These are phyloP conservation scores for Formica aserva DNA, from an alignment of 2,888 invertebrate genomes.

Conservation along the genomic window DNA sequence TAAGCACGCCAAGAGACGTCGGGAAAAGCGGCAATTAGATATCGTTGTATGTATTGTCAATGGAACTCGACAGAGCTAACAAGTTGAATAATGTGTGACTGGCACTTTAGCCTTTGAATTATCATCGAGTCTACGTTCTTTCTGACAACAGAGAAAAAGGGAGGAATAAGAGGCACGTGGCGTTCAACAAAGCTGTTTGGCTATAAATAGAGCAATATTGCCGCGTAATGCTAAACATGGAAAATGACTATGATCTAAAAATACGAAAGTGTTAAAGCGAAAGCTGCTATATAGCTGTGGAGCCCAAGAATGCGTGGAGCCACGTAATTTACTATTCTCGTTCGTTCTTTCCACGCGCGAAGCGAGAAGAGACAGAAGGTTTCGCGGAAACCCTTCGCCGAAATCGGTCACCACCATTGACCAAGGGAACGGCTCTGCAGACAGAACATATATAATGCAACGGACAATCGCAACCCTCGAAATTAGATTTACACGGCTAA, in stretches of 20 bases:
- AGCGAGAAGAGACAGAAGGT: constrained; percentile 4
- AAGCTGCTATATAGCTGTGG: constrained; percentile 55
- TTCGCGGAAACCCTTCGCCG: constrained; percentile 19
- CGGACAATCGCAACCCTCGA: constrained; percentile 78
- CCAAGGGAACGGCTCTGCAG: constrained; percentile 61
- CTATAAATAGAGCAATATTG: constrained; percentile 72
- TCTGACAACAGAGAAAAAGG: constrained; percentile 16
- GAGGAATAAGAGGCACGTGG: constrained; percentile 65
- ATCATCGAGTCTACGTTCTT: constrained; percentile 51
- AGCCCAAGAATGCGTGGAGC: constrained; percentile 6
- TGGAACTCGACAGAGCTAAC: constrained; percentile 60
- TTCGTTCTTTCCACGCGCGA: constrained; percentile 10
- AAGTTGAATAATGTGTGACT: constrained; percentile 61
- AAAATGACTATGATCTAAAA: constrained; percentile 42
- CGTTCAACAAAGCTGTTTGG: constrained; percentile 59
- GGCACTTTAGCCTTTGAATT: constrained; percentile 68
- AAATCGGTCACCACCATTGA: constrained; percentile 57
- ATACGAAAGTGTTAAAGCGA: constrained; percentile 51
- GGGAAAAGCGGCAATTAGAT: constrained; percentile 45
- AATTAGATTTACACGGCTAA: constrained; percentile 74
- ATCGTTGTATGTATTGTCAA: constrained; percentile 55
- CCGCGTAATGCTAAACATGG: constrained; percentile 42
- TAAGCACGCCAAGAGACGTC: constrained; percentile 21
- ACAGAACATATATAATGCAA: constrained; percentile 80
- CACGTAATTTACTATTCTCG: constrained; percentile 40